Base-by-base conservation (phyloP, 2,113 vertebrate genomes). In the Seriola quinqueradiata region DNA sequence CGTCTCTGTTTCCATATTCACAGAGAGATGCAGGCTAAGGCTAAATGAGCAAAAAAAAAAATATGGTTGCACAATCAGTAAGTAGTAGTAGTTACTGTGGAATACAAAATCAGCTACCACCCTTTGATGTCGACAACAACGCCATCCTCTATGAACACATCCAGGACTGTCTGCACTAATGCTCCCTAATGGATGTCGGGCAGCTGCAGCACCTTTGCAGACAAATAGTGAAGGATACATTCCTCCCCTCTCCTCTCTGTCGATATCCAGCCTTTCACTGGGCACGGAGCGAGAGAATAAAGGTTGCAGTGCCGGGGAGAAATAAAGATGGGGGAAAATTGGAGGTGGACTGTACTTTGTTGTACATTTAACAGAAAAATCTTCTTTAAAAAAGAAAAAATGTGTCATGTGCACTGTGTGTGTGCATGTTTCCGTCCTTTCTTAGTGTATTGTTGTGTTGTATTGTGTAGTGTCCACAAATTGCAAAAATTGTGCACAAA, bases 151-250 rank as follows among this genome's bases (percentile, higher is more conserved):
- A 63, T 52, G 60, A 74, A 63, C 60, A 68, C 58, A 76, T 72
- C 79, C 64, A 67, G 78, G 64, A 59, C 75, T 72, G 78, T 81
- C 36, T 17, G 78, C 73, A 55, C 79, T 85, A 85, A 91, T 88
- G 84, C 81, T 70, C 67, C 78, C 66, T 90, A 90, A 91, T 83
- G 83, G 75, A 84, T 69, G 79, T 76, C 82, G 70, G 76, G 42
- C 77, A 75, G 78, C 82, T 67, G 52, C 78, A 60, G 71, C 52
- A 64, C 79, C 72, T 65, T 64, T 4, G 1, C 73, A 78, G 76
- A 89, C 65, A 73, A 81, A 80, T 46, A 57, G 75, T 28, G 74
- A 44, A 68, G 71, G 77, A 79, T 79, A 55, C 55, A 40, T 84
- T 75, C 75, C 59, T 75, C 54, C 52, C 71, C n/a, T 77, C 48